phyloP scores from a whole-genome alignment of 2,113 vertebrate species.

The Psephotus haematonotus region DNA sequence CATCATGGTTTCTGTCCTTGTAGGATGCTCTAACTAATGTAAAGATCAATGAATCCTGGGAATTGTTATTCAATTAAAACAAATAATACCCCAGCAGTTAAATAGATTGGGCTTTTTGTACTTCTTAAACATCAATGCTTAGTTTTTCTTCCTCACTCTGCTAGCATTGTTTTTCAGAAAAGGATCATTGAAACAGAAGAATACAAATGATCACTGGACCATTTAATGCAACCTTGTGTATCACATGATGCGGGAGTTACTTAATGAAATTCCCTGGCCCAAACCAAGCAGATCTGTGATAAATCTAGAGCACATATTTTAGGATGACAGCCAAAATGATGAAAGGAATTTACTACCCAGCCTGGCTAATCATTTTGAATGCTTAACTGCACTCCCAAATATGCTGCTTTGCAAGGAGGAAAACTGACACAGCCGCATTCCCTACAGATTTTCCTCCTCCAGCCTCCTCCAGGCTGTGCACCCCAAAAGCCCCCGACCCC shows the following conservation, averaged over 20 bases:
- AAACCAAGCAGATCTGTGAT: constrained; percentile 49
- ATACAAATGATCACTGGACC: constrained; percentile 9
- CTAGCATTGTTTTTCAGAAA: constrained; percentile 12
- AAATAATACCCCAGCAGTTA: not conserved
- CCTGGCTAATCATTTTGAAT: constrained; percentile 45
- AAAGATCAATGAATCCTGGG: constrained; percentile 61
- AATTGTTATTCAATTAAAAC: constrained; percentile 43
- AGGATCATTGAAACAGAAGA: constrained; percentile 24
- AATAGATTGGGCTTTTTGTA: constrained; percentile 16
- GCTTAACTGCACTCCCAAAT: constrained; percentile 25
- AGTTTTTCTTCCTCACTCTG: not conserved
- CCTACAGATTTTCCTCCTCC: not conserved
- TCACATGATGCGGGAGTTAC: constrained; percentile 48
- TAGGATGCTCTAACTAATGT: constrained; percentile 59
- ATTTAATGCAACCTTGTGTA: constrained; percentile 44
- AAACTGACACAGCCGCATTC: not conserved
- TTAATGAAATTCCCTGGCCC: constrained; percentile 60
- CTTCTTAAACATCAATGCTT: not conserved
- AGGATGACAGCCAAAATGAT: constrained; percentile 59
- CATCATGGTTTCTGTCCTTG: constrained; percentile 46
- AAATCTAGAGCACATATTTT: constrained; percentile 55
- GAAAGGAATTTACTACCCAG: constrained; percentile 55
- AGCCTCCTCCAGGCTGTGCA: not conserved
- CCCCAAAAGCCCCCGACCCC: not conserved
- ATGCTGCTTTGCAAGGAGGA: not conserved